phyloP scores from a whole-genome alignment of 2,113 vertebrate species.

The Strigops habroptila region DNA sequence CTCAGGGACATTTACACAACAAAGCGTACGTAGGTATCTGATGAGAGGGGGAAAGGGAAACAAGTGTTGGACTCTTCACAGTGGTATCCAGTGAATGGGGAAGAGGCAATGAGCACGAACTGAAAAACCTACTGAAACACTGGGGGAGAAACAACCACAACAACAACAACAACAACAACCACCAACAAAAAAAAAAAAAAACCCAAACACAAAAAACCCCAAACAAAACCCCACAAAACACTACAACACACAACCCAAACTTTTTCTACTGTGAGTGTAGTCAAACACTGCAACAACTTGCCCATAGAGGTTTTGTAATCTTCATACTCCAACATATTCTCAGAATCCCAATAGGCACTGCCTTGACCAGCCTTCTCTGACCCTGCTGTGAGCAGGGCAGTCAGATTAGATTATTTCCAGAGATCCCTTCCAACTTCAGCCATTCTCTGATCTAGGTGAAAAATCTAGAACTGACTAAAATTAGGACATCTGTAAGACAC shows the following conservation, averaged over 20 bases:
- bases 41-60: background rate
- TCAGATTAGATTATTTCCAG: background rate
- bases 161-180: too few species aligned
- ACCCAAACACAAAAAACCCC: too few species aligned
- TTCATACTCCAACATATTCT: background rate
- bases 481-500: background rate
- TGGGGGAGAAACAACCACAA: too few species aligned
- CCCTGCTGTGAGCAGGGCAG: background rate
- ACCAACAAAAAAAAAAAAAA: too few species aligned
- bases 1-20: background rate
- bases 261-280: background rate
- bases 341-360: background rate
- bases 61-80: background rate
- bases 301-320: background rate
- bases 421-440: background rate
- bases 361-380: background rate
- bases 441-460: background rate
- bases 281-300: background rate
- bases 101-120: background rate
- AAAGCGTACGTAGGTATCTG: background rate
- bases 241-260: background rate
- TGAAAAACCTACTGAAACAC: background rate
- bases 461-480: background rate
- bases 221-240: background rate
- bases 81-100: background rate